phyloP scores from a whole-genome alignment of 2,888 invertebrate species.

The Lepidonotus clava region DNA sequence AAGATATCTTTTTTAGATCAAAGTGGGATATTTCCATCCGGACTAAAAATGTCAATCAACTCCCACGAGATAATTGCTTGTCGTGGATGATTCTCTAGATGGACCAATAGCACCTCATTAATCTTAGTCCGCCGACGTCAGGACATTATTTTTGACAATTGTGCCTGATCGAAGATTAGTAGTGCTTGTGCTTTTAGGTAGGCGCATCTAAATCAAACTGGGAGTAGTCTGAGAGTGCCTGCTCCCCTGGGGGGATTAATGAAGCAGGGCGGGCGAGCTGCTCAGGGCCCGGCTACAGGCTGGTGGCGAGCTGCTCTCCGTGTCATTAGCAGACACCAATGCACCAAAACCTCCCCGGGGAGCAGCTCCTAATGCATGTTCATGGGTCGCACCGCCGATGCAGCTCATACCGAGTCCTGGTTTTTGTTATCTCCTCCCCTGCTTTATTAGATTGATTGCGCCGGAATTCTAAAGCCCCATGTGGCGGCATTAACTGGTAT shows the following conservation, averaged over 20 bases:
- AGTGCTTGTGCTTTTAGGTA: neutral
- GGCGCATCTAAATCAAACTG: conserved; percentile 22
- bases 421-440: no score
- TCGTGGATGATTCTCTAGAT: conserved; percentile 25
- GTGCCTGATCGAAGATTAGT: conserved; percentile 37
- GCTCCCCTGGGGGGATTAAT: conserved; percentile 8
- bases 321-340: neutral
- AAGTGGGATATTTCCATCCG: neutral
- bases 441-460: no score
- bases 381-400: no score
- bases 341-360: neutral
- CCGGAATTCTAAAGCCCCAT: no score
- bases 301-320: neutral
- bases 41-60: neutral
- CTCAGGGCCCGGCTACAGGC: no score
- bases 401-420: no score
- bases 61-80: conserved; percentile 10
- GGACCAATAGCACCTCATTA: conserved; percentile 20
- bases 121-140: neutral
- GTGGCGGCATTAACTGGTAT: no score
- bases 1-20: conserved; percentile 9
- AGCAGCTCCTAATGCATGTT: no score
- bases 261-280: no score
- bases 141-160: conserved; percentile 32
- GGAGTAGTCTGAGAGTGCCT: neutral